Percentiles rank a stretch among this genome's conserved stretches.
phyloP scores from a whole-genome alignment of 2,888 invertebrate genomes.

The Drosophila flavopinicola region DNA sequence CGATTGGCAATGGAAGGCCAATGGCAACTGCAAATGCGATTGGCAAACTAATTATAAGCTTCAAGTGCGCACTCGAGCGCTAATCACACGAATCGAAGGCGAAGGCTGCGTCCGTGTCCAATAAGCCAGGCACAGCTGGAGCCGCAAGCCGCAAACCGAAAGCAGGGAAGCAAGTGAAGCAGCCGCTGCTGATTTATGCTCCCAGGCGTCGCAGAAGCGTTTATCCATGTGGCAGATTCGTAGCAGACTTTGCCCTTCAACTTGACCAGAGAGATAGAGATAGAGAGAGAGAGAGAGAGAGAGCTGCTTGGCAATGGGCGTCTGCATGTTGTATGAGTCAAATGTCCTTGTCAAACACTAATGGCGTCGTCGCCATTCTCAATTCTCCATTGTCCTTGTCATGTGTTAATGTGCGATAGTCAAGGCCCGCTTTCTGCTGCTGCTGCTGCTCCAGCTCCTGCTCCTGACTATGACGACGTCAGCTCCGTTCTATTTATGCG shows the following conservation, averaged over 20 bases:
- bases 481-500: conserved; percentile 37
- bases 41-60: conserved; percentile 52
- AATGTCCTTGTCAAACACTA: conserved; percentile 74
- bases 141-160: too few species aligned
- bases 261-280: conserved; percentile 61
- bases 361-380: conserved; percentile 66
- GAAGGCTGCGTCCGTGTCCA: background rate
- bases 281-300: too few species aligned
- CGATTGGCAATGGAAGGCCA: conserved; percentile 17
- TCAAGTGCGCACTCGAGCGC: conserved; percentile 15
- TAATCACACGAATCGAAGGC: conserved; percentile 29
- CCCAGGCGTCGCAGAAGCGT: conserved; percentile 48
- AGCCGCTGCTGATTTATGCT: conserved; percentile 55
- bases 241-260: conserved; percentile 58
- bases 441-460: background rate
- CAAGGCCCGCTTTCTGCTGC: conserved; percentile 56
- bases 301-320: conserved; percentile 21
- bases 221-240: conserved; percentile 30
- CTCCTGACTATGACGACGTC: conserved; percentile 32
- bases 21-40: conserved; percentile 26
- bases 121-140: conserved; percentile 8
- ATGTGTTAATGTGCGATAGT: conserved; percentile 64
- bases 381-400: conserved; percentile 61
- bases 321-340: conserved; percentile 47
- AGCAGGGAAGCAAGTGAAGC: conserved; percentile 3